Evolutionary conservation across 1,140 invertebrate genomes (phyloP), one percentile per base, ranked within the genome.

Genomic region (Drosophila virilis): DNA sequence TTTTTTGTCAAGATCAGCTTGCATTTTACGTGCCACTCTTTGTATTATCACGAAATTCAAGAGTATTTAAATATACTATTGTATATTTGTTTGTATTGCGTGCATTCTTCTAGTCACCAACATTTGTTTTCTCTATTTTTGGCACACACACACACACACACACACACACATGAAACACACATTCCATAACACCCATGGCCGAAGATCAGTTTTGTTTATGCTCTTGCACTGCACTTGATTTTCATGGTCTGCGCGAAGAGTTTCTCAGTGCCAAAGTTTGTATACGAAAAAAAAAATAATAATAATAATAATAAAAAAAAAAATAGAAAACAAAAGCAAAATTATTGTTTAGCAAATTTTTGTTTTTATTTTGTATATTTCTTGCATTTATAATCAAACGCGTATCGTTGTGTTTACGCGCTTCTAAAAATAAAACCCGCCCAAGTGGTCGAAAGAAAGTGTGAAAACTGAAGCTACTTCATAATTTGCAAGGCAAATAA

Each of bases 401-500:
- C 45, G 51, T 78, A 67, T 79, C 58, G 58, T 52, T 76, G 35
- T 70, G 54, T 62, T 78, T 73, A 70, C 74, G 62, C 46, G 22
- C 65, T 65, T 74, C 81, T 84, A 84, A 80, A 85, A 74, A 85
- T 84, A 85, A 50, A 55, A 58, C 28, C 52, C 55, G 58, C 65
- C 22, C 74, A 74, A 69, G 68, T 77, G 51, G 42, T 6, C 5
- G 60, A 83, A 80, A 84, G 80, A 84, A 84, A 84, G 81, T 84
- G 81, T 85, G 81, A 85, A 85, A 85, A 80, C 73, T 65, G 74
- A 64, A 76, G 77, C 80, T 84, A 77, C 80, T 62, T 84, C 68
- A 80, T 84, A 80, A 80, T 84, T 72, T 79, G 69, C 80, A 76
- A 69, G 62, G 72, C 80, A 79, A 72, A 69, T 69, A 69, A 32